A percentile compares a stretch with the other conserved stretches of the same genome.
Conservation (phyloP, 1,140 invertebrate species). For the Drosophila nigrodunni region DNA sequence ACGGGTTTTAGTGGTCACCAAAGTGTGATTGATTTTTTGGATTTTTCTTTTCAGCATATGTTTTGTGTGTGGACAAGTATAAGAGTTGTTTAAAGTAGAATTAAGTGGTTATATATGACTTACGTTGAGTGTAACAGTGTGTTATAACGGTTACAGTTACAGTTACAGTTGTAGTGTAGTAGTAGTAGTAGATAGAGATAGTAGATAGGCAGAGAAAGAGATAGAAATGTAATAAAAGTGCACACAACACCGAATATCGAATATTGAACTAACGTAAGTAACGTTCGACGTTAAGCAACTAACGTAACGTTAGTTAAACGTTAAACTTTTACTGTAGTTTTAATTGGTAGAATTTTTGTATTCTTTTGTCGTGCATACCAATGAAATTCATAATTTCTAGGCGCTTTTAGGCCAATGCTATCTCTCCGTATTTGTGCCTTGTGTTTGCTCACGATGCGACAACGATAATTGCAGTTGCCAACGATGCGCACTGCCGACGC, state of each 20-base stretch:
- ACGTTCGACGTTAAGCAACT: background rate
- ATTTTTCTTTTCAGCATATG: constrained; percentile 54
- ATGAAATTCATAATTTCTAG: constrained; percentile 85
- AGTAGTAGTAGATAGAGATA: constrained; percentile 16
- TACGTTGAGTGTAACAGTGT: constrained; percentile 57
- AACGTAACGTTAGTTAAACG: background rate
- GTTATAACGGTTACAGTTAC: constrained; percentile 32
- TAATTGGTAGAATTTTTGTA: background rate
- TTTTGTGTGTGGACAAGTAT: constrained; percentile 17
- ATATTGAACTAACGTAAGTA: background rate
- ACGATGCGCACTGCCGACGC: constrained; percentile 52
- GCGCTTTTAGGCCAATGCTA: constrained; percentile 83
- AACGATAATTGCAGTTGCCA: constrained; percentile 58
- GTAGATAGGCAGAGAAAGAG: constrained; percentile 31
- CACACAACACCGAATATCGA: constrained; percentile 35
- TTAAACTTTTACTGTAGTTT: background rate
- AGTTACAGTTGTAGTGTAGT: constrained; percentile 41
- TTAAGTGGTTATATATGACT: constrained; percentile 42
- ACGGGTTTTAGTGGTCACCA: constrained; percentile 1
- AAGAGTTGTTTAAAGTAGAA: constrained; percentile 19
- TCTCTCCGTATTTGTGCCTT: constrained; percentile 75
- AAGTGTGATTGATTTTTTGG: constrained; percentile 65
- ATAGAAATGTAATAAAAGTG: constrained; percentile 43
- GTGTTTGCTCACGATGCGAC: constrained; percentile 37
- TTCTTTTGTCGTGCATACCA: constrained; percentile 65